These are phyloP conservation scores for Cyprinodon diabolis DNA, from an alignment of 2,797 vertebrate species.

Conservation along the genomic window DNA sequence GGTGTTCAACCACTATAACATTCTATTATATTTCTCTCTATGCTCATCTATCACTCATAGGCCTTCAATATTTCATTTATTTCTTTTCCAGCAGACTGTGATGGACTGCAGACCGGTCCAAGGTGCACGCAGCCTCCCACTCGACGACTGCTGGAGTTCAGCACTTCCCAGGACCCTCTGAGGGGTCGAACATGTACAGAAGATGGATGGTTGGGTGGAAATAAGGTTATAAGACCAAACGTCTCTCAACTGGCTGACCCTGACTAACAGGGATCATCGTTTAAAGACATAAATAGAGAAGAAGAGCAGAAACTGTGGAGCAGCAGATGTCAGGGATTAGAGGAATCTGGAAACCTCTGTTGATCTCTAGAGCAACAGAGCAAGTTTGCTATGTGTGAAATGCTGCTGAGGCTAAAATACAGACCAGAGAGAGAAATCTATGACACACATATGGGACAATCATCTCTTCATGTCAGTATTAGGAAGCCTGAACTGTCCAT, in stretches of 20 bases:
- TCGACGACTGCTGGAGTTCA: no score
- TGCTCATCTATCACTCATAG: no score
- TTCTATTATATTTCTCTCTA: no score
- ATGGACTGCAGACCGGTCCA: no score
- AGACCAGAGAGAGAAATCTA: slow-evolving; percentile 61
- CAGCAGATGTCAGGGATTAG: slow-evolving; percentile 46
- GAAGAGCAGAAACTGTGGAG: slow-evolving; percentile 9
- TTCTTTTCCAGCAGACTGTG: no score
- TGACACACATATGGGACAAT: slow-evolving; percentile 70
- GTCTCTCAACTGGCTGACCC: neutral
- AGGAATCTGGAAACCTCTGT: slow-evolving; percentile 41
- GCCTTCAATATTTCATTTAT: no score
- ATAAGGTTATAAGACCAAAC: neutral
- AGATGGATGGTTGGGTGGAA: no score
- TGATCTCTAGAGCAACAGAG: slow-evolving; percentile 14
- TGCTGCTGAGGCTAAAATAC: slow-evolving; percentile 32
- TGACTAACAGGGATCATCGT: neutral
- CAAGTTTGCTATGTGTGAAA: slow-evolving; percentile 44
- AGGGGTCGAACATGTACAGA: no score
- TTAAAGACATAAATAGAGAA: neutral
- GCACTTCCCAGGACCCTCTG: no score
- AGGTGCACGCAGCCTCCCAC: no score
- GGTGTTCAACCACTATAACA: no score
- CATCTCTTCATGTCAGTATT: slow-evolving; percentile 61
- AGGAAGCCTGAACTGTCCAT: slow-evolving; percentile 61